Base-by-base conservation (phyloP, 64 coral and sea anemone species). In the Montipora capricornis region DNA sequence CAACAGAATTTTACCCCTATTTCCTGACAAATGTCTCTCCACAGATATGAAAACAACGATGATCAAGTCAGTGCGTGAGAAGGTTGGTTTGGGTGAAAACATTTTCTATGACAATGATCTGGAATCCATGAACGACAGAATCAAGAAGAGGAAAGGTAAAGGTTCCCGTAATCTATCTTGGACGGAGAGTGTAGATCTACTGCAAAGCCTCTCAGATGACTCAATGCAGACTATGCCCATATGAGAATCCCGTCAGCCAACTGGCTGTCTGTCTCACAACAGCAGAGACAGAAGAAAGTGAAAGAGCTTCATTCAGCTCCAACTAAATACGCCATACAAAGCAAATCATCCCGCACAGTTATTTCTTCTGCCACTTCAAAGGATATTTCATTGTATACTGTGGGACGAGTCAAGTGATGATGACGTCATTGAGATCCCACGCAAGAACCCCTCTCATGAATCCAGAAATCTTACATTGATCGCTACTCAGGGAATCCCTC, bases 1-100 rank as follows among this genome's bases (percentile, higher is more conserved):
- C 12, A 20, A 11, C 80, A n/a, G n/a, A 83, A 24, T 83, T 83
- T 57, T 83, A 83, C 61, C 13, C 14, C 20, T 83, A 61, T 19
- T 83, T 62, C n/a, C 8, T 62, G 49, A 81, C 13, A 0, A 13
- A 81, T 55, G 49, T 81, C 20, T 1, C 29, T 1, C 29, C 44
- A 13, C 29, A 55, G 79, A 81, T 46, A 81, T 81, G 79, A 22
- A 81, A 55, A 53, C 2, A n/a, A 81, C 44, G 16, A 81, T 81
- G 79, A 20, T 81, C 7, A 46, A 17, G 7, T 20, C 29, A 9
- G 48, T 81, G 6, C 44, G 79, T 5, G 19, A 81, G 15, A 81
- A 52, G 20, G 15, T 29, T 9, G 79, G 49, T 14, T 60, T 55
- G 13, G 49, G 45, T 20, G 79, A 81, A 44, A 52, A 46, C 19